Percentiles rank a stretch among this genome's conserved stretches.
Conservation (phyloP, 2,113 vertebrate genomes). For the Cercopithecus mona region DNA sequence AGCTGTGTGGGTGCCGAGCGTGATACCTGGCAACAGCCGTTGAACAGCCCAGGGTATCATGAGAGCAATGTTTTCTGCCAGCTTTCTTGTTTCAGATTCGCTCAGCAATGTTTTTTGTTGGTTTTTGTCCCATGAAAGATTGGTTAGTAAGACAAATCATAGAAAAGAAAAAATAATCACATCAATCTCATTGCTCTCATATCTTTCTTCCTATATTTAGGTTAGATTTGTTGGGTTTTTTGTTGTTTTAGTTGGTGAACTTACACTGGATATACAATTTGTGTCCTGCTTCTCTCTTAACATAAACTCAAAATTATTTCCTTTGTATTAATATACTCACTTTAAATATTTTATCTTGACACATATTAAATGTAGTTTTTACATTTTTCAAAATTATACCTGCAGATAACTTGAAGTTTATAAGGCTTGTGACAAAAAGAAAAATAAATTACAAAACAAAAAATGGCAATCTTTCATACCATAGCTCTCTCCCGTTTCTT, state of each 20-base stretch:
- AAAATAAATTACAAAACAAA: neutral
- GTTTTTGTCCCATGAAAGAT: neutral
- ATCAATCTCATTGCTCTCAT: neutral
- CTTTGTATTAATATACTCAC: neutral
- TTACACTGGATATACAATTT: neutral
- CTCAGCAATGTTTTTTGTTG: neutral
- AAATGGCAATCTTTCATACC: neutral
- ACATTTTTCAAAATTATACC: neutral
- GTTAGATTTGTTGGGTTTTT: neutral
- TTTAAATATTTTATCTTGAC: neutral
- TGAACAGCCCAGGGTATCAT: neutral
- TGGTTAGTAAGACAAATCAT: neutral
- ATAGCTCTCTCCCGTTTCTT: neutral
- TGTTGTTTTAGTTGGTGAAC: neutral
- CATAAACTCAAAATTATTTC: neutral
- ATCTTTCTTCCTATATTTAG: neutral
- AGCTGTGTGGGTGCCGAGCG: rapidly evolving
- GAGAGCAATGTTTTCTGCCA: neutral
- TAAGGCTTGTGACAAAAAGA: neutral
- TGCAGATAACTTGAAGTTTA: neutral
- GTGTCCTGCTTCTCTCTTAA: neutral
- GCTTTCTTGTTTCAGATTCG: neutral
- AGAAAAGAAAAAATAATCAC: neutral
- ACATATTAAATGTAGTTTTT: neutral
- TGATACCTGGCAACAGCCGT: neutral